Percentiles rank a stretch among this genome's conserved stretches.
These are phyloP conservation scores for Silurus meridionalis DNA, from an alignment of 2,113 vertebrate species.

Conservation along the genomic window DNA sequence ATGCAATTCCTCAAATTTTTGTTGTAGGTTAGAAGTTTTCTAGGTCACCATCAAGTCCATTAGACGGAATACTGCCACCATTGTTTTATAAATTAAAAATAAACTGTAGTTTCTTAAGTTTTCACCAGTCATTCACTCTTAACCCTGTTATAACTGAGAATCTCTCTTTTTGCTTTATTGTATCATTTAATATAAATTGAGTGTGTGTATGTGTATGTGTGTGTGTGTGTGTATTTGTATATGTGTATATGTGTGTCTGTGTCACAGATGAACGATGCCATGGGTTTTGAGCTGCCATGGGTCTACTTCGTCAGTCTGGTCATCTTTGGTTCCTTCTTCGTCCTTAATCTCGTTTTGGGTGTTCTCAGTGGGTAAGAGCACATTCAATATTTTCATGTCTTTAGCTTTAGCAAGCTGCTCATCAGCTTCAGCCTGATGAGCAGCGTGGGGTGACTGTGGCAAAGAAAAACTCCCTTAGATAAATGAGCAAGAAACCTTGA, in stretches of 20 bases:
- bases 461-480: no score
- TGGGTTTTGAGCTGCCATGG: conserved; percentile 99
- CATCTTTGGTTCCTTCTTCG: conserved; percentile 99
- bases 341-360: conserved; percentile 98
- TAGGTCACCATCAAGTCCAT: not conserved
- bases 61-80: not conserved
- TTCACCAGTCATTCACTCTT: not conserved
- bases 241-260: conserved; percentile 54
- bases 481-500: no score
- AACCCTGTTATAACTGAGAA: not conserved
- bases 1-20: no score
- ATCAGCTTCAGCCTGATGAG: not conserved
- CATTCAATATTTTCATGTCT: conserved; percentile 30
- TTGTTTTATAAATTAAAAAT: not conserved
- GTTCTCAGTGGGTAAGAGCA: conserved; percentile 94
- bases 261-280: conserved; percentile 99
- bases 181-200: not conserved
- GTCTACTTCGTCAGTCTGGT: conserved; percentile 99
- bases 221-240: conserved; percentile 34
- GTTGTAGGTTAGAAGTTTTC: not conserved
- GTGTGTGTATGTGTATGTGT: conserved; percentile 55
- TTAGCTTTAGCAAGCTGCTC: no score
- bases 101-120: not conserved
- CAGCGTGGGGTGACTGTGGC: no score
- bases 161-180: not conserved